These are phyloP conservation scores for Hestina assimilis DNA, from an alignment of 1,140 invertebrate genomes.

Conservation along the genomic window DNA sequence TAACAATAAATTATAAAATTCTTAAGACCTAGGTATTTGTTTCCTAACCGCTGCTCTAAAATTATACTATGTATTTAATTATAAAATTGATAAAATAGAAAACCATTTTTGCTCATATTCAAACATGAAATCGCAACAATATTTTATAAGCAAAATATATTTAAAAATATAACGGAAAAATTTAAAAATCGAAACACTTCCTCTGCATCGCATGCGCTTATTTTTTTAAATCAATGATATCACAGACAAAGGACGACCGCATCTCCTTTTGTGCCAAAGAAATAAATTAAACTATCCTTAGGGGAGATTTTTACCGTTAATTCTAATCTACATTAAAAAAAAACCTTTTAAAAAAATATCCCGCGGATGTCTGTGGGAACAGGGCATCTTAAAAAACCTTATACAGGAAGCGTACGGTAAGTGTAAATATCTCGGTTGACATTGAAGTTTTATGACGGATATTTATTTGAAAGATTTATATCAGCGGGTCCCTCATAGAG, in stretches of 20 bases:
- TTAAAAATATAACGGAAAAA: not conserved
- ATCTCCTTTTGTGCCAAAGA: constrained; percentile 68
- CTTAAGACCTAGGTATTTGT: too few relatives aligned
- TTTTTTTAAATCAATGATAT: constrained; percentile 47
- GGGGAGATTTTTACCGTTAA: constrained; percentile 76
- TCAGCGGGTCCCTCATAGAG: constrained; percentile 18
- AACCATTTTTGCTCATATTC: too few relatives aligned
- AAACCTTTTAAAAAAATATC: constrained; percentile 59
- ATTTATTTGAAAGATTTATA: constrained; percentile 71
- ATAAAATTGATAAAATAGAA: too few relatives aligned
- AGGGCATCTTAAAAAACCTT: constrained; percentile 52
- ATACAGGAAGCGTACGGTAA: constrained; percentile 58
- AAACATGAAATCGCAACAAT: too few relatives aligned
- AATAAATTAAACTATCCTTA: constrained; percentile 77
- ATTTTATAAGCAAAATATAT: too few relatives aligned
- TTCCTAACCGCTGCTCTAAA: too few relatives aligned
- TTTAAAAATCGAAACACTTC: constrained; percentile 5
- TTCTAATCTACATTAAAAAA: constrained; percentile 69
- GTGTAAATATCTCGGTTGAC: constrained; percentile 67
- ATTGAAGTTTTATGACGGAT: constrained; percentile 60
- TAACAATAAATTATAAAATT: too few relatives aligned
- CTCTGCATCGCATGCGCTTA: constrained; percentile 33
- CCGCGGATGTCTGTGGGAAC: constrained; percentile 67
- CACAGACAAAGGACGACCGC: constrained; percentile 68
- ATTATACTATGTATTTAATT: too few relatives aligned